Percentiles rank a stretch among this genome's conserved stretches.
These are phyloP conservation scores for Bombus pascuorum DNA, from an alignment of 1,140 invertebrate species.

Conservation along the genomic window DNA sequence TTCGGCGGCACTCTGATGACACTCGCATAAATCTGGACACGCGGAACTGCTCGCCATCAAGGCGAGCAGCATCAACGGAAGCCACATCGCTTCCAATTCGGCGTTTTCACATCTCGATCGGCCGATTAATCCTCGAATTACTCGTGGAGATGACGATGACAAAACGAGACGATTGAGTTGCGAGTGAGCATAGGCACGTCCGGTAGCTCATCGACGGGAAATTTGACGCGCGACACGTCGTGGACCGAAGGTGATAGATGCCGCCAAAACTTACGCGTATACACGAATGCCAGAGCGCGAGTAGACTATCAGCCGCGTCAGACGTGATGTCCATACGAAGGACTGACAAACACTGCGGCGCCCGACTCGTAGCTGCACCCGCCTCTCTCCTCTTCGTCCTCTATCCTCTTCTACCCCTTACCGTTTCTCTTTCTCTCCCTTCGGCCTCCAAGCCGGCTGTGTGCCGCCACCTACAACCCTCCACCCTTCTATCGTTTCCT, in stretches of 20 bases:
- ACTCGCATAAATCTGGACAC: conserved; percentile 74
- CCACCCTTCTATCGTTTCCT: conserved; percentile 44
- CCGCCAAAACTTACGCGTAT: conserved; percentile 59
- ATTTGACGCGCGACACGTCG: conserved; percentile 46
- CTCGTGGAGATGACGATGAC: conserved; percentile 27
- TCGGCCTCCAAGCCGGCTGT: conserved; percentile 53
- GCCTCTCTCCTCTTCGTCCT: conserved; percentile 57
- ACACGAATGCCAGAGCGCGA: conserved; percentile 56
- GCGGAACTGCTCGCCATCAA: conserved; percentile 75
- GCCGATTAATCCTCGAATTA: conserved; percentile 49
- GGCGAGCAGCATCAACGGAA: conserved; percentile 75
- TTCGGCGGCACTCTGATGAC: conserved; percentile 51
- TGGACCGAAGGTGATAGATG: conserved; percentile 37
- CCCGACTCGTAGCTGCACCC: conserved; percentile 66
- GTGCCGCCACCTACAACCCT: conserved; percentile 64
- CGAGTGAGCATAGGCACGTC: conserved; percentile 17
- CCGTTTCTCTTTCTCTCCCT: conserved; percentile 25
- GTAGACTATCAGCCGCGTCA: conserved; percentile 63
- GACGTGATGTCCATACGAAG: conserved; percentile 74
- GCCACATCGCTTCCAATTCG: conserved; percentile 73
- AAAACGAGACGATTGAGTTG: neutral
- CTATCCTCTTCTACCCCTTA: conserved; percentile 30
- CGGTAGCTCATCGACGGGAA: conserved; percentile 54
- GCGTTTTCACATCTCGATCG: conserved; percentile 71
- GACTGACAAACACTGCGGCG: conserved; percentile 78